These are phyloP conservation scores for Cassiopea andromeda DNA, from an alignment of 30 jellyfish, hydroid and myxozoan species.

Conservation along the genomic window DNA sequence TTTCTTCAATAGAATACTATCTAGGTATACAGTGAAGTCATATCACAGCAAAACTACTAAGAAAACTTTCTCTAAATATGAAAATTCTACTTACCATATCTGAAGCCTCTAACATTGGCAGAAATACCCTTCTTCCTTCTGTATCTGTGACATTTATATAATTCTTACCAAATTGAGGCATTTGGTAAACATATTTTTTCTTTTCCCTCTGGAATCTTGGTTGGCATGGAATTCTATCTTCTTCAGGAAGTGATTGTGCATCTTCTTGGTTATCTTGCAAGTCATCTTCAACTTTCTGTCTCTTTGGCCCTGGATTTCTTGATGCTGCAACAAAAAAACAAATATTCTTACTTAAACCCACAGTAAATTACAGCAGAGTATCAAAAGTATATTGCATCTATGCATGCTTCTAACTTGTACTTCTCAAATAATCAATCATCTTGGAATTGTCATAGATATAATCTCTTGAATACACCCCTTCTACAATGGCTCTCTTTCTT, in stretches of 20 bases:
- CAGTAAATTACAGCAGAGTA: no score
- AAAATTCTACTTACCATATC: constrained; percentile 16
- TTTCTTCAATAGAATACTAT: no score
- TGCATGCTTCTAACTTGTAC: no score
- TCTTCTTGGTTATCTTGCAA: constrained; percentile 8
- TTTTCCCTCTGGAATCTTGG: neutral
- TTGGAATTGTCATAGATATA: no score
- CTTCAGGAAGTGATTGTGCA: neutral
- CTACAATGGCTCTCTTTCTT: no score
- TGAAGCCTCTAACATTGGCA: constrained; percentile 1
- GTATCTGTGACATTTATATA: constrained; percentile 68
- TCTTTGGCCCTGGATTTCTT: constrained; percentile 11
- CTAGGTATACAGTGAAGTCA: no score
- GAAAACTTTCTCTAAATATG: neutral
- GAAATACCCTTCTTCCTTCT: constrained; percentile 82
- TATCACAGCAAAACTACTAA: neutral
- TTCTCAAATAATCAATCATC: no score
- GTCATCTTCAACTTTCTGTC: constrained; percentile 34
- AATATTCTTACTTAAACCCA: no score
- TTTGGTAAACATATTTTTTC: constrained; percentile 53
- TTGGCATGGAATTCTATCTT: neutral
- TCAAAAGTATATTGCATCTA: no score
- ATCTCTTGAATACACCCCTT: no score
- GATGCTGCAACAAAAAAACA: neutral
- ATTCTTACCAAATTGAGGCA: constrained; percentile 79